Evolutionary conservation across 2,888 invertebrate species (phyloP), one percentile per base, ranked within the genome.

Genomic region (Malacosoma neustria): DNA sequence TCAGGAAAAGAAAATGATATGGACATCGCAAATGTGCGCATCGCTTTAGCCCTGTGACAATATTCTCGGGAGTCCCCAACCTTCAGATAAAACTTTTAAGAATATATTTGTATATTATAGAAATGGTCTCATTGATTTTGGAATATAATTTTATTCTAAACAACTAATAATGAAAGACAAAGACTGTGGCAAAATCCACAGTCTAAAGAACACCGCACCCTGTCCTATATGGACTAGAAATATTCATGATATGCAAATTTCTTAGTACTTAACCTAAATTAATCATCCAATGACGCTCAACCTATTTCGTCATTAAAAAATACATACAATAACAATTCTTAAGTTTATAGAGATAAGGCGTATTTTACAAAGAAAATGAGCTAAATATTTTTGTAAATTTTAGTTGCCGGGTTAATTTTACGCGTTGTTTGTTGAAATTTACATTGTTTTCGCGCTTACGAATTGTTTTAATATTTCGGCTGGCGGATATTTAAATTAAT

Each of bases 311-410:
- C 22, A 22, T 22, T 7, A 22, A 22, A 22, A 22, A 22, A 7
- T 22, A 22, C 22, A 22, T 22, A 0, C 22, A 5, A 4, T 22
- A 22, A 9, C 9, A 7, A 22, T 22, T 22, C 22, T 4, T 22
- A 22, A 22, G 9, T 22, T 9, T 7, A 22, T 22, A 9, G n/a
- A 0, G n/a, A 12, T 34, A 34, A 13, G 22, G 34, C 13, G 4
- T 11, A 13, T 29, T 29, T 34, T 34, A 7, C 29, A 13, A 22
- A 13, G 13, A 4, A 32, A 4, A n/a, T n/a, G n/a, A 32, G 13
- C 12, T 13, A 57, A 60, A 56, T 62, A 64, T 61, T 59, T 58
- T 49, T 33, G 42, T 36, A 49, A 53, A 48, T 43, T 49, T 46
- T 50, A 39, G 57, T 56, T 57, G 55, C 57, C 48, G 49, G 41